phyloP scores from a whole-genome alignment of 2,113 vertebrate species.

The Tyrannus savana region DNA sequence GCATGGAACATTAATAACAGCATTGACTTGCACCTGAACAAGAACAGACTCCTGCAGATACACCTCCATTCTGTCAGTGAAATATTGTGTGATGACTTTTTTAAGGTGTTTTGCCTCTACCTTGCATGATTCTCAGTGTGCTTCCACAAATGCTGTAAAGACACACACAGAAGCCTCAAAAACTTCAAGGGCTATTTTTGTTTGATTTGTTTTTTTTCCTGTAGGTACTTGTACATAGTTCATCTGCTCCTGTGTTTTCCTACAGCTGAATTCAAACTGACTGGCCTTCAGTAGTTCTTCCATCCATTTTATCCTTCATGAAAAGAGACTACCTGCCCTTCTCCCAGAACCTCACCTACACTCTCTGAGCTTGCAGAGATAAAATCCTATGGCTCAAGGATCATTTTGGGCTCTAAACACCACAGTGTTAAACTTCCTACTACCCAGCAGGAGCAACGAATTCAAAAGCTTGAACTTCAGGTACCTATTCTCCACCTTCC shows the following conservation, averaged over 20 bases:
- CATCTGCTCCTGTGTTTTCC: background rate
- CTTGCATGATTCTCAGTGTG: background rate
- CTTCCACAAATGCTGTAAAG: background rate
- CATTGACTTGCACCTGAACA: background rate
- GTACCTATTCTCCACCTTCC: background rate
- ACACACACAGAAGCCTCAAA: background rate
- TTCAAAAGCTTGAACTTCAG: background rate
- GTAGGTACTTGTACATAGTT: background rate
- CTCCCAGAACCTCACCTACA: background rate
- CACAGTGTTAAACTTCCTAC: background rate
- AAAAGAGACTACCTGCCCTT: background rate
- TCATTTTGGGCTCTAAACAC: background rate
- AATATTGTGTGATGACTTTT: background rate
- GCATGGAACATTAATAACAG: background rate
- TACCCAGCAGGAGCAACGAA: background rate
- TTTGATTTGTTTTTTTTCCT: background rate
- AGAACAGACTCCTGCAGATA: background rate
- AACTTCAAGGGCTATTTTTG: accelerated
- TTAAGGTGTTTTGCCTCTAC: background rate
- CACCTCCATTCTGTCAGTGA: background rate
- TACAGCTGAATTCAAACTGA: background rate
- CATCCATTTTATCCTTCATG: background rate
- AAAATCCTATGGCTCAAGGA: background rate
- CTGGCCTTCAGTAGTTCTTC: background rate
- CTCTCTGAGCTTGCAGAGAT: background rate